Conservation (phyloP, 2,113 vertebrate genomes). For the Nibea coibor region DNA sequence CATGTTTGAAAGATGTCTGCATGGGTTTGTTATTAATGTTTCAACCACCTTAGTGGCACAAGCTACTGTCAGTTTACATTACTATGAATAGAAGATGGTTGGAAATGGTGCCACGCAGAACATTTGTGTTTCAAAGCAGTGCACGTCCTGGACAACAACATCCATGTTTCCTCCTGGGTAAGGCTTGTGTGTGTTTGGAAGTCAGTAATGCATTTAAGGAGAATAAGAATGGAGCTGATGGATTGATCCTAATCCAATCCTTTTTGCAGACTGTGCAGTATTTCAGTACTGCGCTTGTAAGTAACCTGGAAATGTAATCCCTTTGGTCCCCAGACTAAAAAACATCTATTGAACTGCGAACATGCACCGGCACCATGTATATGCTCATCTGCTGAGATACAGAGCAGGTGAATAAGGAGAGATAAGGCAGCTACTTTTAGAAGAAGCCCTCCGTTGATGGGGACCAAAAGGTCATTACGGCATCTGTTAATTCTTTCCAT, state of each 20-base stretch:
- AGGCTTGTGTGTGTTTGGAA: background rate
- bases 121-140: background rate
- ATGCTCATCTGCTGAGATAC: background rate
- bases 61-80: slow-evolving; percentile 1
- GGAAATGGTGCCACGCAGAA: background rate
- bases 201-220: slow-evolving; percentile 4
- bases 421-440: slow-evolving; percentile 17
- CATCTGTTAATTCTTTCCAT: slow-evolving; percentile 67
- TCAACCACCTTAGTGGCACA: background rate
- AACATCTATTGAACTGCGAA: background rate
- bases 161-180: background rate
- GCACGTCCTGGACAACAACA: background rate
- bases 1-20: background rate
- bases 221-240: background rate
- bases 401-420: background rate
- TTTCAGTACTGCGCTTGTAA: background rate
- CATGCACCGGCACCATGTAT: background rate
- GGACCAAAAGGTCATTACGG: slow-evolving; percentile 50
- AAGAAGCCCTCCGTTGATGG: slow-evolving; percentile 36
- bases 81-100: background rate
- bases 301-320: background rate
- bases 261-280: slow-evolving; percentile 9
- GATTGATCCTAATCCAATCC: slow-evolving; percentile 26
- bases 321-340: background rate
- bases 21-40: background rate